phyloP scores from a whole-genome alignment of 2,113 vertebrate species.

The Chionis minor region DNA sequence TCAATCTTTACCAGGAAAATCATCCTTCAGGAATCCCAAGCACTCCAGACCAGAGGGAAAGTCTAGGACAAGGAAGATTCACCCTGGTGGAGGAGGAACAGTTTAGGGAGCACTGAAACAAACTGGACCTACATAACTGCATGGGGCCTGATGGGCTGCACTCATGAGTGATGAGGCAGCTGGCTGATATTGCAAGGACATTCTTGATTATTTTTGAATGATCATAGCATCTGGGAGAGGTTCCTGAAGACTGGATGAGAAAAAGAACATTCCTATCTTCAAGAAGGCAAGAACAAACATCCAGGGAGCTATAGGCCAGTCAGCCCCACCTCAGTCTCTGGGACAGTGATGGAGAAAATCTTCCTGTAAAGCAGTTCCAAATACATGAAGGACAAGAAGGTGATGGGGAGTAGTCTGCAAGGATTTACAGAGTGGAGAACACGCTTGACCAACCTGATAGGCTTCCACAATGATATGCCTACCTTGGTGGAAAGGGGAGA shows the following conservation, averaged over 20 bases:
- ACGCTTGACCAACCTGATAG: background rate
- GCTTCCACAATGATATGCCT: background rate
- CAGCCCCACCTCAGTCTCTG: background rate
- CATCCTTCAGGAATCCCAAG: background rate
- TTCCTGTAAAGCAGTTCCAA: background rate
- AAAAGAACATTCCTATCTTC: background rate
- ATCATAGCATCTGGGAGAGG: background rate
- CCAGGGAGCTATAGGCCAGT: background rate
- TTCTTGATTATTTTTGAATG: background rate
- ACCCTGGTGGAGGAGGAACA: background rate
- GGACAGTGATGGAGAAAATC: background rate
- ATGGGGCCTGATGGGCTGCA: background rate
- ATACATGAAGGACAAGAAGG: background rate
- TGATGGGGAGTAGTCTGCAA: background rate
- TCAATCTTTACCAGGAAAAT: background rate
- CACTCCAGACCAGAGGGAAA: background rate
- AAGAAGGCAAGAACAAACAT: background rate
- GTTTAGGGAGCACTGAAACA: background rate
- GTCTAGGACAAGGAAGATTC: background rate
- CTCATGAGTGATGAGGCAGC: background rate
- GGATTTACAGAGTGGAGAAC: background rate
- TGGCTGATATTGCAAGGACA: background rate
- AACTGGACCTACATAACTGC: background rate
- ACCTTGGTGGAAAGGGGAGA: background rate
- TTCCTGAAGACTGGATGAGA: background rate